Conservation (phyloP, 2,888 invertebrate species). For the Orchesellides sinensis region DNA sequence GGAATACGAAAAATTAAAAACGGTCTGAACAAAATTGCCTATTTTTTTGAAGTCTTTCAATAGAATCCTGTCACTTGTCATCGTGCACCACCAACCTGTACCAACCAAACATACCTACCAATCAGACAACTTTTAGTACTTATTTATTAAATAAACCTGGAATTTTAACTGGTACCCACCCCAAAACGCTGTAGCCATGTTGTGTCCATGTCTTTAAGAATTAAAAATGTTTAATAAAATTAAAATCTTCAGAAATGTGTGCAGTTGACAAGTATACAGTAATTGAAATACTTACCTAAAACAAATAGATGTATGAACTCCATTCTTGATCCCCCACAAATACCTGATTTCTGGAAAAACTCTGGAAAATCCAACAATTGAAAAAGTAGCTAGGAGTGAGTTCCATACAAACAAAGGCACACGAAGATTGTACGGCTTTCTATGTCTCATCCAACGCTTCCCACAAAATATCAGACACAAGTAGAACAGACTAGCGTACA, state of each 20-base stretch:
- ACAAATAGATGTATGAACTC: constrained; percentile 97
- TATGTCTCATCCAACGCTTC: constrained; percentile 39
- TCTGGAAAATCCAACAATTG: constrained; percentile 90
- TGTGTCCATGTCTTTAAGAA: constrained; percentile 68
- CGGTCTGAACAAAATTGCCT: constrained; percentile 69
- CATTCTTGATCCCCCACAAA: constrained; percentile 88
- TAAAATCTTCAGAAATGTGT: neutral
- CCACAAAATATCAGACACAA: constrained; percentile 78
- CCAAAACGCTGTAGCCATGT: constrained; percentile 70
- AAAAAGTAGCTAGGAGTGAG: constrained; percentile 92
- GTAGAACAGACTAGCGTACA: constrained; percentile 92
- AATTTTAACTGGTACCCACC: too few relatives aligned
- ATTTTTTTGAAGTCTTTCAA: too few relatives aligned
- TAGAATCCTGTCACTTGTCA: too few relatives aligned
- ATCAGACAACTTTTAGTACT: neutral
- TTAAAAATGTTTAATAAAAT: neutral
- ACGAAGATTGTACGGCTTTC: constrained; percentile 73
- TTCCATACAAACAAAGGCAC: constrained; percentile 90
- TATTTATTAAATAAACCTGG: neutral
- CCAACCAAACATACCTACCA: neutral
- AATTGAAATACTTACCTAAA: constrained; percentile 81
- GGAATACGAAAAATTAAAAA: constrained; percentile 22
- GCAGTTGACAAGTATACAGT: neutral
- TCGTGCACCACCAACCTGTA: constrained; percentile 67
- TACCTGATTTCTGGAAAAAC: constrained; percentile 95